Evolutionary conservation across 2,888 invertebrate genomes (phyloP).

Genomic region (Sipha maydis): DNA sequence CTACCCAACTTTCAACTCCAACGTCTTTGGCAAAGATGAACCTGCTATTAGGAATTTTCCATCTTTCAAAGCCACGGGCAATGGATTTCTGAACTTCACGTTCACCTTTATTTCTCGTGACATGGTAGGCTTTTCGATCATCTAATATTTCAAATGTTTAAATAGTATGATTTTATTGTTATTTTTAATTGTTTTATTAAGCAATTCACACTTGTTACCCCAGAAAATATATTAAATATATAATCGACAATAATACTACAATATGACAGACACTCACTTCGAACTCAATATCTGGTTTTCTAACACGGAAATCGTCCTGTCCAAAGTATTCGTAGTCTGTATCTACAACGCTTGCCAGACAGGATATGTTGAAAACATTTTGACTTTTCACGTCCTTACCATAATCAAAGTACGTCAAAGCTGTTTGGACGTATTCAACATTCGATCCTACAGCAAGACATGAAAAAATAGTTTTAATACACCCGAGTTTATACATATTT

Average conservation of each 20-base stretch:
- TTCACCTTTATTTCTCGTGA: slow-evolving; percentile 68
- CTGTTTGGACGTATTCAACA: slow-evolving; percentile 26
- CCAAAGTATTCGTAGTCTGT: slow-evolving; percentile 88
- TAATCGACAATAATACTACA: too few species aligned
- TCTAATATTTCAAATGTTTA: background rate
- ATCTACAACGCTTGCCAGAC: slow-evolving; percentile 81
- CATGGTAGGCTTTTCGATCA: background rate
- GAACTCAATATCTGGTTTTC: slow-evolving; percentile 89
- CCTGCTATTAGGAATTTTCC: slow-evolving; percentile 81
- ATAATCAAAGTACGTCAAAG: slow-evolving; percentile 46
- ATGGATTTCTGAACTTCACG: slow-evolving; percentile 81
- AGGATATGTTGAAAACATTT: slow-evolving; percentile 85
- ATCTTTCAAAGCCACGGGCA: slow-evolving; percentile 81
- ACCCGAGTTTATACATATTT: background rate
- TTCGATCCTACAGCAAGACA: slow-evolving; percentile 13
- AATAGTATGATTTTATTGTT: background rate
- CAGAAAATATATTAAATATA: too few species aligned
- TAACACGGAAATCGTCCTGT: slow-evolving; percentile 88
- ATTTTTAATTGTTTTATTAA: background rate
- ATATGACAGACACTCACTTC: slow-evolving; percentile 67
- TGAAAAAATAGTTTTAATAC: background rate
- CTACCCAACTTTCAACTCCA: slow-evolving; percentile 77
- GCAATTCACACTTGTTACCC: background rate
- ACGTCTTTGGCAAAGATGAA: slow-evolving; percentile 79
- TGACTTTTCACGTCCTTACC: slow-evolving; percentile 69